Conservation (phyloP, 2,113 vertebrate species). For the Echinops telfairi region DNA sequence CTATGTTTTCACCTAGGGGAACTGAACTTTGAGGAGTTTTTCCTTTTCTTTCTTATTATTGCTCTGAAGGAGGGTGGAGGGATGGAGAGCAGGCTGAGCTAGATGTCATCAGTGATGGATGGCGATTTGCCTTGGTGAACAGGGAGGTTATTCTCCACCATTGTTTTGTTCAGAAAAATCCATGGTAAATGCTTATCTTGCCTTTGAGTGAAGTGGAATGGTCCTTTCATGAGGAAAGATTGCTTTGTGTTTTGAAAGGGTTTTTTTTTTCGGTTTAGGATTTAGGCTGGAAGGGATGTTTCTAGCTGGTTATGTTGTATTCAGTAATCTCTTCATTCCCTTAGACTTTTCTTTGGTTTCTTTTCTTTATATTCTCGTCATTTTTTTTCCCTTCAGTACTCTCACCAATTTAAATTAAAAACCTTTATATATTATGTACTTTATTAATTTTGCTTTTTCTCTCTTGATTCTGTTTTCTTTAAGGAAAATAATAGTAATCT, state of each 20-base stretch:
- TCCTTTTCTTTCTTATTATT: conserved; percentile 3
- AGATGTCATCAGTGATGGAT: conserved; percentile 6
- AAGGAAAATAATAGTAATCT: conserved; percentile 64
- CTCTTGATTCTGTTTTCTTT: neutral
- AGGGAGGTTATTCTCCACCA: conserved; percentile 11
- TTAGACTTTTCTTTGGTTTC: conserved; percentile 49
- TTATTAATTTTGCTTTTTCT: conserved; percentile 45
- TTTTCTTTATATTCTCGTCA: neutral
- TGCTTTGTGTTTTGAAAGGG: conserved; percentile 67
- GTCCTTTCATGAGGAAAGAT: conserved; percentile 55
- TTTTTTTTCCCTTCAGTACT: conserved; percentile 7
- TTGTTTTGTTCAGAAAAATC: conserved; percentile 60
- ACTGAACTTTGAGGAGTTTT: conserved; percentile 34
- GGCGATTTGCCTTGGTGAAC: conserved; percentile 24
- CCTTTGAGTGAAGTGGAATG: conserved; percentile 36
- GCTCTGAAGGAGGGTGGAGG: conserved; percentile 17
- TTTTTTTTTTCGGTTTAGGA: conserved; percentile 18
- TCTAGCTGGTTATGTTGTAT: conserved; percentile 50
- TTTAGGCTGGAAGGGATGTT: conserved; percentile 42
- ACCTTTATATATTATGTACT: conserved; percentile 53
- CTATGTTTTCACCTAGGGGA: conserved; percentile 24
- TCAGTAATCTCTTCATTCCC: conserved; percentile 25
- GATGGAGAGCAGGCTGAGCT: neutral
- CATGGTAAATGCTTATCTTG: conserved; percentile 40
- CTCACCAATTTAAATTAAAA: conserved; percentile 28